Evolutionary conservation across 2,113 vertebrate genomes (phyloP).

Genomic region (Pyrgilauda ruficollis): DNA sequence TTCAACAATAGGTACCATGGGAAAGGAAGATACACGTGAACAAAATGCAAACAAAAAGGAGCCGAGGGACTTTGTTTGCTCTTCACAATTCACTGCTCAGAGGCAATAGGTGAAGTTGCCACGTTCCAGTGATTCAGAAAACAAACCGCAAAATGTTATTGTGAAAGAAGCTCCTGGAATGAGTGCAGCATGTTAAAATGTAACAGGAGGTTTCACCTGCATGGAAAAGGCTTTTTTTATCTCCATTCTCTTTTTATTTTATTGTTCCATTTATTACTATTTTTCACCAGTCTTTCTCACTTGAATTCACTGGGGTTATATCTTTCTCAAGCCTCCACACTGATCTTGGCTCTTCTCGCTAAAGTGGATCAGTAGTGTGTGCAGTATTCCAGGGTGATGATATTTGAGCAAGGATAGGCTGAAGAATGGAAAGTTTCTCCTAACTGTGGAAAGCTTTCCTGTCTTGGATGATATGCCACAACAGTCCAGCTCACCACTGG

Average conservation of each 20-base stretch:
- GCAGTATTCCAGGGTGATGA: neutral
- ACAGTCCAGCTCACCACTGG: neutral
- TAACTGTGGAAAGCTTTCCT: neutral
- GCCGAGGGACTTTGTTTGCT: constrained; percentile 10
- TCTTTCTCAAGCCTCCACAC: neutral
- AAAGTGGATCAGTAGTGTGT: neutral
- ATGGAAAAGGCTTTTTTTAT: neutral
- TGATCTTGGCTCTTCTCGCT: neutral
- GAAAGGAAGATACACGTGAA: neutral
- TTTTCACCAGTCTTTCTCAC: neutral
- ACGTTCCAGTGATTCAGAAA: constrained; percentile 26
- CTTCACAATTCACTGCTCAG: constrained; percentile 42
- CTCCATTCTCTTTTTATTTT: neutral
- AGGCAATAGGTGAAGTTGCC: constrained; percentile 50
- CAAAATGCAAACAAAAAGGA: constrained; percentile 13
- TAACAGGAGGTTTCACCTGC: neutral
- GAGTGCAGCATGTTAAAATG: neutral
- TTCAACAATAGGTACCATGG: neutral
- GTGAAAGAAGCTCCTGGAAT: constrained; percentile 17
- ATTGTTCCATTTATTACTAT: neutral
- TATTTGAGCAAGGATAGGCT: neutral
- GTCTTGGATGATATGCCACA: neutral
- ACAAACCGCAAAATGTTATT: neutral
- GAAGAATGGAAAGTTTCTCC: constrained; percentile 20
- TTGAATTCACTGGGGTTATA: neutral